Evolutionary conservation across 2,888 invertebrate genomes (phyloP).

Genomic region (Diaphora mendica): DNA sequence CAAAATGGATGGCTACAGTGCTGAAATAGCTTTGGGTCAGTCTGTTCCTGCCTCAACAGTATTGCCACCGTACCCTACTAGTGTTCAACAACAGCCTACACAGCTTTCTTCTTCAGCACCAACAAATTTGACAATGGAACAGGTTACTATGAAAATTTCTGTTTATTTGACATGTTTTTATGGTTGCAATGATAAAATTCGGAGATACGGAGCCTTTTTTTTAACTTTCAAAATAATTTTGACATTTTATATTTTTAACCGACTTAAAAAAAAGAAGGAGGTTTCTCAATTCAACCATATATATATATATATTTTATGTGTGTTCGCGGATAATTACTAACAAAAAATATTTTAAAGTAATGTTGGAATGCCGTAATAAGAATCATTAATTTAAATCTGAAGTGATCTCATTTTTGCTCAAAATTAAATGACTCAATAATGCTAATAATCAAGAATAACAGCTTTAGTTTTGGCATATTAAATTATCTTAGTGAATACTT

Average conservation of each 20-base stretch:
- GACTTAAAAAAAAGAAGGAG: too few relatives aligned
- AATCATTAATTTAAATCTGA: neutral
- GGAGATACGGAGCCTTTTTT: neutral
- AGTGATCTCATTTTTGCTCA: neutral
- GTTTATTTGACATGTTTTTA: neutral
- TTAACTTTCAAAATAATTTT: too few relatives aligned
- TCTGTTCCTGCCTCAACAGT: slow-evolving; percentile 88
- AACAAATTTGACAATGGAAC: slow-evolving; percentile 93
- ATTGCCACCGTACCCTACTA: slow-evolving; percentile 77
- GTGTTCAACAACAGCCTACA: slow-evolving; percentile 81
- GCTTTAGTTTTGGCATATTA: neutral
- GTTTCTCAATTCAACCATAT: too few relatives aligned
- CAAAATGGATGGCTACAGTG: slow-evolving; percentile 87
- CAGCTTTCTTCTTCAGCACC: slow-evolving; percentile 95
- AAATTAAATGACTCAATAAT: neutral
- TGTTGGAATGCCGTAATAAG: neutral
- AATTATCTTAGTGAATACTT: neutral
- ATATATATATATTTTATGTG: too few relatives aligned
- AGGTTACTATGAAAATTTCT: slow-evolving; percentile 63
- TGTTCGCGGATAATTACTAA: too few relatives aligned
- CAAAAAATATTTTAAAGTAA: neutral
- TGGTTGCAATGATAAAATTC: neutral
- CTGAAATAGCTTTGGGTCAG: slow-evolving; percentile 87
- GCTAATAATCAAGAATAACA: neutral
- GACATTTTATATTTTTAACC: too few relatives aligned